Conservation (phyloP, 2,113 vertebrate species). For the Scomber colias region DNA sequence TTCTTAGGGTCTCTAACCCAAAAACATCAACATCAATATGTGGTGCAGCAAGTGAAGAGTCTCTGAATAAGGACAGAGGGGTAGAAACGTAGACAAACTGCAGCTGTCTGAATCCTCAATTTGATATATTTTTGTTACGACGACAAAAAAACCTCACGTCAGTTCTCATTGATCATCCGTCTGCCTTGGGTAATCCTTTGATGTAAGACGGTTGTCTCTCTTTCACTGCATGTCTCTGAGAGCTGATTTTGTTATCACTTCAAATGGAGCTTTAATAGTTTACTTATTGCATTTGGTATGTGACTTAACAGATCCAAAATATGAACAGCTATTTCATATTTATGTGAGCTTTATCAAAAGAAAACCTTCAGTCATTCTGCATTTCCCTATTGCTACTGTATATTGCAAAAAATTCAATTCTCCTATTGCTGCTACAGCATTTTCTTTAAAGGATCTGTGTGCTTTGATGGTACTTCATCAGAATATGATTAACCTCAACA, state of each 20-base stretch:
- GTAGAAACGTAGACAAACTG: background rate
- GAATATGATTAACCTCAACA: conserved; percentile 48
- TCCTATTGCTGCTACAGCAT: conserved; percentile 2
- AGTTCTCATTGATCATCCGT: background rate
- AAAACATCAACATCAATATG: conserved; percentile 38
- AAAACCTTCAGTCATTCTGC: background rate
- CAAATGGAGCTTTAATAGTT: too few species aligned
- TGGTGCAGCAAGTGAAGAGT: background rate
- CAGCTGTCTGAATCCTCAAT: background rate
- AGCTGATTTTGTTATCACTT: background rate
- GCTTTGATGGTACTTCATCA: conserved; percentile 37
- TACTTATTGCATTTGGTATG: too few species aligned
- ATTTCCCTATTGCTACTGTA: too few species aligned
- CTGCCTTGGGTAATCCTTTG: too few species aligned
- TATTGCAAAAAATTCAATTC: background rate
- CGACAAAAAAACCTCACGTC: background rate
- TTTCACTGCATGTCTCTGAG: background rate
- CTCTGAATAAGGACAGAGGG: conserved; percentile 35
- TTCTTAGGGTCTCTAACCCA: conserved; percentile 30
- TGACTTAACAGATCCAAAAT: too few species aligned
- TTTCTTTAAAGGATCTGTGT: conserved; percentile 10
- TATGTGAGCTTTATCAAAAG: background rate
- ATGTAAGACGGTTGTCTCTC: too few species aligned
- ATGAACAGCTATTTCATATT: too few species aligned
- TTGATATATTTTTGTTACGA: background rate